These are phyloP conservation scores for Luffia ferchaultella DNA, from an alignment of 2,888 invertebrate species.

Conservation along the genomic window DNA sequence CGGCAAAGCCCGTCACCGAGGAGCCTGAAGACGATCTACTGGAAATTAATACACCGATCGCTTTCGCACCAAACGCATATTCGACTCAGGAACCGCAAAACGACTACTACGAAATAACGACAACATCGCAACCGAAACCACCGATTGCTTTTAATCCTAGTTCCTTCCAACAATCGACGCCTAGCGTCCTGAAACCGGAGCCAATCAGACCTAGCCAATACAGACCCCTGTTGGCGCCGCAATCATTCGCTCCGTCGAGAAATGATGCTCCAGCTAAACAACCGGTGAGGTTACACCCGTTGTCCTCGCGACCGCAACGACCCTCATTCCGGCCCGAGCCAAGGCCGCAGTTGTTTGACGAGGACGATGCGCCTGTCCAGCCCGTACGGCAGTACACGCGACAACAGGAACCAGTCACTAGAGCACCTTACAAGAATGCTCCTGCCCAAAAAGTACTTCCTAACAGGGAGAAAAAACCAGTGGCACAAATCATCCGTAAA, in stretches of 20 bases:
- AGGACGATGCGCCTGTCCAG: constrained; percentile 49
- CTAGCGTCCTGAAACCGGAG: constrained; percentile 38
- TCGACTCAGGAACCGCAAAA: constrained; percentile 54
- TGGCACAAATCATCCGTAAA: constrained; percentile 74
- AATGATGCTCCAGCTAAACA: constrained; percentile 41
- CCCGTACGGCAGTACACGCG: constrained; percentile 51
- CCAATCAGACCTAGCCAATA: constrained; percentile 53
- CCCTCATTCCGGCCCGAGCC: constrained; percentile 61
- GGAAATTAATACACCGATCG: constrained; percentile 63
- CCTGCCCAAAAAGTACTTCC: constrained; percentile 50
- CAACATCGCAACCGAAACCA: constrained; percentile 50
- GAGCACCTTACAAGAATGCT: constrained; percentile 40
- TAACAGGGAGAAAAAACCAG: constrained; percentile 70
- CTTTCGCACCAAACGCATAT: constrained; percentile 41
- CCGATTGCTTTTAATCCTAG: constrained; percentile 49
- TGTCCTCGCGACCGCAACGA: constrained; percentile 55
- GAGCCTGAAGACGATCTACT: constrained; percentile 69
- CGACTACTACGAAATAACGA: constrained; percentile 49
- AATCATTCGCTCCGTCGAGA: constrained; percentile 43
- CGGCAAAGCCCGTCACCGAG: constrained; percentile 73
- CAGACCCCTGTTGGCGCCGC: constrained; percentile 43
- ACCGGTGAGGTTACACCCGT: constrained; percentile 49
- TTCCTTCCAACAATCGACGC: constrained; percentile 47
- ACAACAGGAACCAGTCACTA: constrained; percentile 45
- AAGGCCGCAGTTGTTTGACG: constrained; percentile 44